These are phyloP conservation scores for Meloidogyne floridensis DNA, from an alignment of 1,140 invertebrate genomes.

Conservation along the genomic window DNA sequence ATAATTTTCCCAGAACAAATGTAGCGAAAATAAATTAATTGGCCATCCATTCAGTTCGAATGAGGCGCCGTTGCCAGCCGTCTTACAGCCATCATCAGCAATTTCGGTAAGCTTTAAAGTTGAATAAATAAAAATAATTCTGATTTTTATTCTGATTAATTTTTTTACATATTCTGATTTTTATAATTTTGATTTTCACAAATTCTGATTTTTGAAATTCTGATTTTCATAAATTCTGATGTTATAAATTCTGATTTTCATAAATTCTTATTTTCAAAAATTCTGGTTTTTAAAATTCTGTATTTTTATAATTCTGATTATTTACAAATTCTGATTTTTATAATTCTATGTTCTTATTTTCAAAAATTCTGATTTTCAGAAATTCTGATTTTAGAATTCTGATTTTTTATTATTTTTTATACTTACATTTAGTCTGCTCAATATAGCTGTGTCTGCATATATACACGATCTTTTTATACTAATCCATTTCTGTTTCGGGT, in stretches of 20 bases:
- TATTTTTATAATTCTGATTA: too few species aligned
- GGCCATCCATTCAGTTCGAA: not conserved
- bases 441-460: not conserved
- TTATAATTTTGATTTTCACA: too few species aligned
- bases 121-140: not conserved
- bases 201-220: too few species aligned
- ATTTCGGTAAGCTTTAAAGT: not conserved
- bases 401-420: not conserved
- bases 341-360: too few species aligned
- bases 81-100: not conserved
- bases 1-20: not conserved
- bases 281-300: not conserved
- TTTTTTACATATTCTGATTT: too few species aligned
- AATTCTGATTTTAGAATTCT: too few species aligned
- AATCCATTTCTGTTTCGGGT: not conserved
- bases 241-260: not conserved
- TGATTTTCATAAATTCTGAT: too few species aligned
- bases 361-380: too few species aligned
- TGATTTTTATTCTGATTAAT: not conserved
- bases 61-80: not conserved
- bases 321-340: too few species aligned
- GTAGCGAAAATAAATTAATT: not conserved
- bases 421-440: not conserved
- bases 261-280: not conserved
- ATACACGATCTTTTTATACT: not conserved